Base-by-base conservation (phyloP, 2,797 vertebrate genomes). In the Ctenosaura bakeri region DNA sequence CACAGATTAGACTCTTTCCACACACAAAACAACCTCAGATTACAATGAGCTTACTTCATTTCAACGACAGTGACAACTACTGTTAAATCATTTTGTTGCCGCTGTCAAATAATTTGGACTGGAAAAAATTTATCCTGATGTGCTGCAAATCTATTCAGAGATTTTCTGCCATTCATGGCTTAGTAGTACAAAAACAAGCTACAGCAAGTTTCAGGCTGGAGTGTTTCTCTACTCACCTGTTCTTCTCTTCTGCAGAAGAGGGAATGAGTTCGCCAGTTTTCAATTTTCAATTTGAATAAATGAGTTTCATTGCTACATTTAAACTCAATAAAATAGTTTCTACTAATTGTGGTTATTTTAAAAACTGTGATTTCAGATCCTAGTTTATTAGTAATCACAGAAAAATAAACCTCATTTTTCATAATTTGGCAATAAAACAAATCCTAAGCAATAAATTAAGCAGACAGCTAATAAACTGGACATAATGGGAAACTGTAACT, bases 231-330 rank as follows among this genome's bases (percentile, higher is more conserved):
- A 29, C 12, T n/a, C 64, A 29, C 4, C 14, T 66, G 29, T 74
- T 74, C n/a, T 38, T 74, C 6, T 20, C n/a, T 35, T 74, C n/a
- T 74, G 18, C 1, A 18, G 6, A 35, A 6, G 16, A 38, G 1
- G 16, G 16, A 26, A 46, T 26, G 10, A 83, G n/a, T 26, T 42
- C 26, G 35, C 24, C 24, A 62, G 35, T 16, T 62, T 62, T 38
- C 56, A n/a, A 46, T 2, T 66, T 22, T 69, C 66, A 85, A 35
- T 56, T 24, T 71, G 20, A 85, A 87, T 87, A 52, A 87, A 79
- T 12, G 9, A 13, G 32, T 78, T 78, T 66, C 5, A 64, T 6
- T 2, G 46, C 3, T 79, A 38, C 4, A n/a, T 66, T 29, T 29
- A n/a, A 82, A 56, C n/a, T 38, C 22, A 71, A 56, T 6, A 84